These are phyloP conservation scores for Dicrurus megarhynchus DNA, from an alignment of 2,113 vertebrate genomes.

Conservation along the genomic window DNA sequence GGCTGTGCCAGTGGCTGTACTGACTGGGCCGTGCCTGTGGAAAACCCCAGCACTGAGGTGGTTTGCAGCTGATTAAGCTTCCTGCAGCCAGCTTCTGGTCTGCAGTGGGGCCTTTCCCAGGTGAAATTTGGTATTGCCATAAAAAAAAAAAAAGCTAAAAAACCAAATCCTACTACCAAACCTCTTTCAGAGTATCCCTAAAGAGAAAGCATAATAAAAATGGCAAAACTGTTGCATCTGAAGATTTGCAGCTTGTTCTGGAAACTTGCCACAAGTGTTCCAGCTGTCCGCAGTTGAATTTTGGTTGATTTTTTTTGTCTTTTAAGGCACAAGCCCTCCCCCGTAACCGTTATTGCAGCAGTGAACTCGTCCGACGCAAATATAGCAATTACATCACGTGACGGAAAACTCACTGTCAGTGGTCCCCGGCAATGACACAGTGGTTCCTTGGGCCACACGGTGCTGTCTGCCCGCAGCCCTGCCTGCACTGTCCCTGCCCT, in stretches of 20 bases:
- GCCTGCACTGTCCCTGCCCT: background rate
- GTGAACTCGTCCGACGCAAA: background rate
- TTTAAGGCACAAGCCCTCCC: background rate
- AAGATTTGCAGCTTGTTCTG: background rate
- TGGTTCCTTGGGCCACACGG: background rate
- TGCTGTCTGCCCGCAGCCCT: rapidly evolving
- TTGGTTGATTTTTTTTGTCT: background rate
- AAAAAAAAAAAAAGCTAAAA: background rate
- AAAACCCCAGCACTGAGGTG: background rate
- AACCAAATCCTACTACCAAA: background rate
- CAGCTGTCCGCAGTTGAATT: background rate
- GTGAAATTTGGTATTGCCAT: background rate
- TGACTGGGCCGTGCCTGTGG: background rate
- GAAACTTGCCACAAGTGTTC: rapidly evolving
- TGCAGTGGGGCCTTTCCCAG: background rate
- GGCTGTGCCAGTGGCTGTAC: background rate
- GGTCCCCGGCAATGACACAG: rapidly evolving
- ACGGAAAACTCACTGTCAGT: background rate
- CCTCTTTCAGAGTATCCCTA: background rate
- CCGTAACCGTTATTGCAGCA: background rate
- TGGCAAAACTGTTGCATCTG: background rate
- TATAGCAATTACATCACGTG: background rate
- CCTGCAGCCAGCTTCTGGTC: background rate
- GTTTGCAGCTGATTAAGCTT: background rate
- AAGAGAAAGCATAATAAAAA: background rate